A percentile compares a stretch with the other conserved stretches of the same genome.
Evolutionary conservation across 2,888 invertebrate species (phyloP).

Genomic region (Augochlorella aurata): DNA sequence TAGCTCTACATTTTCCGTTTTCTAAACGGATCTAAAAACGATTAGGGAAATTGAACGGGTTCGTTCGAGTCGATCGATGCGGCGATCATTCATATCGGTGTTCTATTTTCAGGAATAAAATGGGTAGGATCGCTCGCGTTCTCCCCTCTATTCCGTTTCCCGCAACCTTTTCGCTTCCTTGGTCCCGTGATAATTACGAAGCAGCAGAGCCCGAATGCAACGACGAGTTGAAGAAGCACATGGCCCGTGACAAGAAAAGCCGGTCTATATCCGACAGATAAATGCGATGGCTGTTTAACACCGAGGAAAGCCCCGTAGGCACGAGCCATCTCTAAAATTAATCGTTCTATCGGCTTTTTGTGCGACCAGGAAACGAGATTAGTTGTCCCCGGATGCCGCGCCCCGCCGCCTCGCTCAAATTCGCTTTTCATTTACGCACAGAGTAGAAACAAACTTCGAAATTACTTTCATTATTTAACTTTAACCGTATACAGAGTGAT

Average conservation of each 20-base stretch:
- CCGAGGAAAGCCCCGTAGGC: conserved; percentile 59
- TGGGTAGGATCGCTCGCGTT: neutral
- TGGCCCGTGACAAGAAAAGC: conserved; percentile 58
- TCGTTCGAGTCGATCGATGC: neutral
- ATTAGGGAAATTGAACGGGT: neutral
- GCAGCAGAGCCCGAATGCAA: conserved; percentile 40
- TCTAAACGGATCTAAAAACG: neutral
- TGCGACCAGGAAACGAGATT: conserved; percentile 33
- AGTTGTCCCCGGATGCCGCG: conserved; percentile 14
- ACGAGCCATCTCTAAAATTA: conserved; percentile 66
- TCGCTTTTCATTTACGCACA: conserved; percentile 17
- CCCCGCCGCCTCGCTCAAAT: neutral
- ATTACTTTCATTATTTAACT: too few relatives aligned
- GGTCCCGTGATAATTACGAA: conserved; percentile 43
- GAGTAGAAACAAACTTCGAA: too few relatives aligned
- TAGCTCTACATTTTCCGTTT: too few relatives aligned
- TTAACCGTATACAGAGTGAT: too few relatives aligned
- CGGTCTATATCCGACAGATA: conserved; percentile 57
- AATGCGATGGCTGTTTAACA: conserved; percentile 61
- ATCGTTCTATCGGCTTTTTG: conserved; percentile 45
- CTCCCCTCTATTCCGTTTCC: neutral
- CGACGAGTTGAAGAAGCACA: conserved; percentile 47
- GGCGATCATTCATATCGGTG: neutral
- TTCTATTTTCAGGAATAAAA: conserved; percentile 23
- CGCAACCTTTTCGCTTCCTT: conserved; percentile 29